These are phyloP conservation scores for Loripinus fragilis DNA, from an alignment of 2,888 invertebrate species.

Conservation along the genomic window DNA sequence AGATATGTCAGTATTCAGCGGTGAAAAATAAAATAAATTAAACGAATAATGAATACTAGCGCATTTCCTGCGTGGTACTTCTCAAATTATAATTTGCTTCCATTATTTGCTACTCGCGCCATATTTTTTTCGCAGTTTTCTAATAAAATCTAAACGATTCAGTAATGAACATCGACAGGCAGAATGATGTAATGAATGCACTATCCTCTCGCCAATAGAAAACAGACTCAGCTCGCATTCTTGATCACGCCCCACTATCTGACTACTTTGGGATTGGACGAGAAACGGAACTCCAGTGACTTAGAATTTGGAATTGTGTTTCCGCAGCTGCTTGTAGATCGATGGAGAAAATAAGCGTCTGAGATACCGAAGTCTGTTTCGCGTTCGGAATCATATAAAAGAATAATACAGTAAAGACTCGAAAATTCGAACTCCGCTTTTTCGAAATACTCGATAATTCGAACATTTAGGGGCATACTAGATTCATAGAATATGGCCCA, in stretches of 20 bases:
- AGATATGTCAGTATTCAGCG: too few species aligned
- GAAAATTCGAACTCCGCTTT: too few species aligned
- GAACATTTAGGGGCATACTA: too few species aligned
- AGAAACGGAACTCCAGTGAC: not conserved
- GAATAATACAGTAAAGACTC: too few species aligned
- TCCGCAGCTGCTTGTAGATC: not conserved
- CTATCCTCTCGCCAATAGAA: not conserved
- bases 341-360: constrained; percentile 10
- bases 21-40: too few species aligned
- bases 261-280: not conserved
- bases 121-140: constrained; percentile 18
- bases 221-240: constrained; percentile 13
- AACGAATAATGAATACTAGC: not conserved
- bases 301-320: not conserved
- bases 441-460: too few species aligned
- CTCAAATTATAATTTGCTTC: not conserved
- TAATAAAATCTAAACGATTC: not conserved
- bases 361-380: constrained; percentile 14
- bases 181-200: constrained; percentile 3
- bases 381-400: too few species aligned
- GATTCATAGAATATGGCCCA: too few species aligned
- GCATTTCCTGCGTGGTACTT: constrained; percentile 11
- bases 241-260: not conserved
- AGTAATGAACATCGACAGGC: constrained; percentile 7
- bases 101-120: constrained; percentile 10